phyloP scores from a whole-genome alignment of 1,140 invertebrate genomes.

The Macrobrachium nipponense region DNA sequence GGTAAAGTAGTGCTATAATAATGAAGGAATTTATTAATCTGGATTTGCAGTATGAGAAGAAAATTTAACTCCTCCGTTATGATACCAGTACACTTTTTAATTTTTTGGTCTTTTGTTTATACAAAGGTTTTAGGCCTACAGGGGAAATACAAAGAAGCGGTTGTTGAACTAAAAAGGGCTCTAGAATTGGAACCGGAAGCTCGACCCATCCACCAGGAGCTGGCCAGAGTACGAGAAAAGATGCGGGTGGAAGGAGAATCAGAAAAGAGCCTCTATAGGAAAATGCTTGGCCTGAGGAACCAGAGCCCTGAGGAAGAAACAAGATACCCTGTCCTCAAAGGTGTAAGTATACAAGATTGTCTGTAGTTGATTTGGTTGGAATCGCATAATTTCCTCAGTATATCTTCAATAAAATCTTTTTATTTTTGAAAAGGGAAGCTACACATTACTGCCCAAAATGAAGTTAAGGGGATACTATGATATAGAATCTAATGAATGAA shows the following conservation, averaged over 20 bases:
- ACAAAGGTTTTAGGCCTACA: slow-evolving; percentile 75
- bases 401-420: background rate
- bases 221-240: slow-evolving; percentile 54
- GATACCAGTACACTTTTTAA: too few relatives aligned
- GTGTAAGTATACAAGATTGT: slow-evolving; percentile 42
- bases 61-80: background rate
- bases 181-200: slow-evolving; percentile 74
- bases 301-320: slow-evolving; percentile 24
- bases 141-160: slow-evolving; percentile 75
- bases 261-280: slow-evolving; percentile 60
- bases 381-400: background rate
- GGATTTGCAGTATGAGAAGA: background rate
- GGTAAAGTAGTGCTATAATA: background rate
- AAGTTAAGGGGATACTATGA: too few relatives aligned
- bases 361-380: background rate
- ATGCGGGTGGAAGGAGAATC: slow-evolving; percentile 50
- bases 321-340: slow-evolving; percentile 55
- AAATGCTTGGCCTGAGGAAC: slow-evolving; percentile 57
- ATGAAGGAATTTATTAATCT: background rate
- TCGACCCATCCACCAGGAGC: slow-evolving; percentile 69
- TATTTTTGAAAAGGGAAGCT: too few relatives aligned
- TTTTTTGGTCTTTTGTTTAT: background rate
- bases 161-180: slow-evolving; percentile 73
- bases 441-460: too few relatives aligned
- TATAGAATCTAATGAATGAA: background rate